Base-by-base conservation (phyloP, 2,797 vertebrate genomes). In the Geotrypetes seraphini region DNA sequence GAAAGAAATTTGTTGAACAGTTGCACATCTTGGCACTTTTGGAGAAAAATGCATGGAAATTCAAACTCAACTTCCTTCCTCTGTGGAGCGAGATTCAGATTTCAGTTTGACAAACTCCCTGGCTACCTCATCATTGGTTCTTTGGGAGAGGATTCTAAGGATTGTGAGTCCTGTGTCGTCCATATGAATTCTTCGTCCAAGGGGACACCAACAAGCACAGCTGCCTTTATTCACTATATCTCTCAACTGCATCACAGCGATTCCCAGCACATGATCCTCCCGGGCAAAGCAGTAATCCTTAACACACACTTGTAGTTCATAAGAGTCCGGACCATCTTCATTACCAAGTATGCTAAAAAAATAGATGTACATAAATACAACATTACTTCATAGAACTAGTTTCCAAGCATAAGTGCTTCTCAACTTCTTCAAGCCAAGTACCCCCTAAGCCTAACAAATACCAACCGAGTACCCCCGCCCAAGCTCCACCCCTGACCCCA, bases 261-360 rank as follows among this genome's bases (percentile, higher is more conserved):
- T 50, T 26, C 94, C 94, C 43, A 97, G 76, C 23, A 99, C 79
- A 0, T 83, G 84, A 71, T 99, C 96, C 3, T 93, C 90, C 0
- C 95, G 90, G 28, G 93, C 96, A 25, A 99, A 99, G 54, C 96
- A 99, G 82, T 99, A 99, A 61, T 99, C 96, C 61, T 99, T 99
- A 65, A 99, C 78, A 1, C 93, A 95, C 39, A 90, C 75, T 66
- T 99, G 96, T 44, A 99, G 80, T 74, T 99, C 96, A 2, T 96
- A 99, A 63, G 87, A 87, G 25, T 97, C 91, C 0, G 93, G 92
- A 6, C 86, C 87, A 0, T 94, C 93, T 71, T 93, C 89, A 5
- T 90, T 94, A n/a, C 94, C 93, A 31, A 97, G 75, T 35, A 88
- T 80, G 54, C 96, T 99, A 74, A 13, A 47, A 63, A 33, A 25